A percentile compares a stretch with the other conserved stretches of the same genome.
These are phyloP conservation scores for Onchidella celtica DNA, from an alignment of 2,888 invertebrate species.

Conservation along the genomic window DNA sequence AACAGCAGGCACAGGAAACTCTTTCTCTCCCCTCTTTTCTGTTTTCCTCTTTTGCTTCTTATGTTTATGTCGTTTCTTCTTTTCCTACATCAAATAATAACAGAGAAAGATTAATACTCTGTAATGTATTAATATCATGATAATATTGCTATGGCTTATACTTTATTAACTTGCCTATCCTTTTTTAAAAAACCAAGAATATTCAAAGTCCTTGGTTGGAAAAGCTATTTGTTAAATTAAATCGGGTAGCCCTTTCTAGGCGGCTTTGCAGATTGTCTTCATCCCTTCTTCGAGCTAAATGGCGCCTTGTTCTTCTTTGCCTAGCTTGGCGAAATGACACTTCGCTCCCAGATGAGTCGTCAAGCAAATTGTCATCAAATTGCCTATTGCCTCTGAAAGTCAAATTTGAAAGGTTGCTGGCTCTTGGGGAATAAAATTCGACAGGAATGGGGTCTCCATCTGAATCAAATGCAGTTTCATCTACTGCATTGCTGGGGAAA, in stretches of 20 bases:
- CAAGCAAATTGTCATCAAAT: not conserved
- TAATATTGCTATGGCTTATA: no score
- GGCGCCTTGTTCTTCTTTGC: not conserved
- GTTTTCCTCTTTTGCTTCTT: conserved; percentile 58
- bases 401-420: not conserved
- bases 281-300: not conserved
- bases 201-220: not conserved
- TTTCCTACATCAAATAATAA: not conserved
- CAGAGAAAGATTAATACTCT: no score
- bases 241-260: not conserved
- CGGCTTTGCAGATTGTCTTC: not conserved
- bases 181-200: no score
- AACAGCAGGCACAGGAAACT: conserved; percentile 18
- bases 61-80: not conserved
- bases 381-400: not conserved
- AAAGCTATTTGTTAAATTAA: not conserved
- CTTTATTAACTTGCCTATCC: no score
- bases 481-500: not conserved
- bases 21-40: conserved; percentile 55
- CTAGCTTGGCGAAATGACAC: not conserved
- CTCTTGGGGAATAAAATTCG: conserved; percentile 13
- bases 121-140: no score
- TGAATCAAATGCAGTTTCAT: not conserved
- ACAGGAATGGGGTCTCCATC: conserved; percentile 14
- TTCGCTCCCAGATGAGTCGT: conserved; percentile 15